A percentile compares a stretch with the other conserved stretches of the same genome.
phyloP scores from a whole-genome alignment of 1,140 invertebrate species.

The Phortica variegata region DNA sequence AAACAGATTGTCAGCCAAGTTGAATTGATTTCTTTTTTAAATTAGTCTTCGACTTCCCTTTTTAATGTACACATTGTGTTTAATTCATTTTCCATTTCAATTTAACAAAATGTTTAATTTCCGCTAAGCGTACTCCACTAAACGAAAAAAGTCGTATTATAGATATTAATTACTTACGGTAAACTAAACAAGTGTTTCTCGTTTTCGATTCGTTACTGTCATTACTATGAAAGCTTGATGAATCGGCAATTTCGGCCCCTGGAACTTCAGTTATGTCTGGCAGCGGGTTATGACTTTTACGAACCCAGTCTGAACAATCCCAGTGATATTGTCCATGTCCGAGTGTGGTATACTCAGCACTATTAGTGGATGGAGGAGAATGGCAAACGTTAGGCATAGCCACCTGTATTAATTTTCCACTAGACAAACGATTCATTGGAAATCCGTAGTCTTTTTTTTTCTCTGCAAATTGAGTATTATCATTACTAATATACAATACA shows the following conservation, averaged over 20 bases:
- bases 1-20: not conserved
- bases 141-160: not conserved
- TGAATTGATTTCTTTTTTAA: too few species aligned
- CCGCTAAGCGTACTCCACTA: not conserved
- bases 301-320: slow-evolving; percentile 95
- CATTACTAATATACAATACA: not conserved
- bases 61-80: not conserved
- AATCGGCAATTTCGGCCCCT: slow-evolving; percentile 86
- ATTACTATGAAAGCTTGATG: slow-evolving; percentile 84
- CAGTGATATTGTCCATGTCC: slow-evolving; percentile 82
- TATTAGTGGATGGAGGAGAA: slow-evolving; percentile 32
- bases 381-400: slow-evolving; percentile 53
- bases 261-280: slow-evolving; percentile 91
- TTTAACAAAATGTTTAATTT: not conserved
- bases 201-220: slow-evolving; percentile 77
- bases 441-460: slow-evolving; percentile 32
- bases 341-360: slow-evolving; percentile 33
- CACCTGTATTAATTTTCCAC: slow-evolving; percentile 48
- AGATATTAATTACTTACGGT: slow-evolving; percentile 28
- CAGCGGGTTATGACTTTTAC: slow-evolving; percentile 76
- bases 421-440: slow-evolving; percentile 35
- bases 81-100: not conserved
- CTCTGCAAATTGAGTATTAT: slow-evolving; percentile 20
- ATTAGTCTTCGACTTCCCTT: not conserved
- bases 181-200: slow-evolving; percentile 55